A percentile compares a stretch with the other conserved stretches of the same genome.
Conservation (phyloP, 92 coral and sea anemone species). For the Diadumene lineata region DNA sequence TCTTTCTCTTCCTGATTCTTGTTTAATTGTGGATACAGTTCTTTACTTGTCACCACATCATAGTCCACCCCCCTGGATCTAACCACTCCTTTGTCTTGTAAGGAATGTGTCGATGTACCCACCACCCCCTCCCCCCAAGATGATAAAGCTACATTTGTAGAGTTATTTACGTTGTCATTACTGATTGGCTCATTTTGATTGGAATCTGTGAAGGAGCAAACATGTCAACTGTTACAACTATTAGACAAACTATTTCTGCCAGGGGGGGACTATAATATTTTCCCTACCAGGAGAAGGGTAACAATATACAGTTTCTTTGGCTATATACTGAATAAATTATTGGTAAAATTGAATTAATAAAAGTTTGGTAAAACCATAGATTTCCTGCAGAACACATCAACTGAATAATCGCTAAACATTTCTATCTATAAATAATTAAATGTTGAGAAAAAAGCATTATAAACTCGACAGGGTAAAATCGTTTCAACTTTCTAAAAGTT, state of each 20-base stretch:
- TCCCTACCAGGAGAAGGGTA: background rate
- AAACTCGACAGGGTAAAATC: too few relatives aligned
- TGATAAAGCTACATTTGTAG: conserved; percentile 63
- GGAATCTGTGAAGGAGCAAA: background rate
- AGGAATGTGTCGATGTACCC: conserved; percentile 67
- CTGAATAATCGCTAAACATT: too few relatives aligned
- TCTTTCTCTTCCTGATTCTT: conserved; percentile 31
- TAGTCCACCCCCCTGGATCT: conserved; percentile 66
- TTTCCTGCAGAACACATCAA: too few relatives aligned
- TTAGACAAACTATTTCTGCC: background rate
- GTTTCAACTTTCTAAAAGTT: too few relatives aligned
- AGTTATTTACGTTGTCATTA: conserved; percentile 39
- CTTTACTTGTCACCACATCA: conserved; percentile 65
- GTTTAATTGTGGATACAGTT: conserved; percentile 55
- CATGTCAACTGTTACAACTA: background rate
- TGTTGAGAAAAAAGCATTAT: too few relatives aligned
- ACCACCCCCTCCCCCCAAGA: conserved; percentile 88
- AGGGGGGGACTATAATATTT: background rate
- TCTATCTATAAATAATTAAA: too few relatives aligned
- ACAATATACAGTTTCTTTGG: too few relatives aligned
- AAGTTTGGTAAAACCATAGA: too few relatives aligned
- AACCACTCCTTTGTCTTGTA: conserved; percentile 61
- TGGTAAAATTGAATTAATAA: too few relatives aligned
- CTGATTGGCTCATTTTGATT: conserved; percentile 1
- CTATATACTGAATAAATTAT: too few relatives aligned